These are phyloP conservation scores for Petrolisthes manimaculis DNA, from an alignment of 2,888 invertebrate species.

Conservation along the genomic window DNA sequence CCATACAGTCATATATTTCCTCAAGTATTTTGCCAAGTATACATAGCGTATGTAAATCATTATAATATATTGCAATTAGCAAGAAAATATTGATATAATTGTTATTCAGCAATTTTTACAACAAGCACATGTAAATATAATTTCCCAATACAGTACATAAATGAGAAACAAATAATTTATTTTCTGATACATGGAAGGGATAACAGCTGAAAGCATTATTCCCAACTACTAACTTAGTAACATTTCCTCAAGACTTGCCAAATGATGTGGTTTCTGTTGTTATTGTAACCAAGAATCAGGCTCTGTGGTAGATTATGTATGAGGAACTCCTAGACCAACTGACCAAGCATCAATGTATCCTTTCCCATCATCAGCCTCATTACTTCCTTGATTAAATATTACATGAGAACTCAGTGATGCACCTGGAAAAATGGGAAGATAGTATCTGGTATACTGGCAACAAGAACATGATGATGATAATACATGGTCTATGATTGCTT, in stretches of 20 bases:
- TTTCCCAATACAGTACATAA: conserved; percentile 43
- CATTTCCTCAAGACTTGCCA: conserved; percentile 44
- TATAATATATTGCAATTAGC: conserved; percentile 40
- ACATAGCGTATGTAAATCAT: conserved; percentile 47
- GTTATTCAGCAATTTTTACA: conserved; percentile 43
- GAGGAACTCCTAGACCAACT: too few species aligned
- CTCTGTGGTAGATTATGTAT: conserved; percentile 24
- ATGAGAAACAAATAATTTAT: conserved; percentile 51
- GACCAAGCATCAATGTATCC: too few species aligned
- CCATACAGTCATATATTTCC: conserved; percentile 49
- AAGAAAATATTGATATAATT: conserved; percentile 40
- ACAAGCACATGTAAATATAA: conserved; percentile 52
- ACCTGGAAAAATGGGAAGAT: too few species aligned
- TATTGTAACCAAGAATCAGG: conserved; percentile 22
- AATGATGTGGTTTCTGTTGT: conserved; percentile 6
- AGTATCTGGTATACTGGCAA: too few species aligned
- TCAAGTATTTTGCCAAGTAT: conserved; percentile 54
- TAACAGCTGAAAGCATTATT: conserved; percentile 29
- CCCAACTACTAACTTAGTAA: conserved; percentile 38
- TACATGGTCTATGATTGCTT: too few species aligned
- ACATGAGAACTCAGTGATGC: too few species aligned
- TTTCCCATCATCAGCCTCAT: too few species aligned
- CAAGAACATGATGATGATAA: too few species aligned
- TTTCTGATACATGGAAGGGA: conserved; percentile 42
- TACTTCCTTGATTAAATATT: too few species aligned